Conservation (phyloP, 1,140 invertebrate genomes). For the Dreissena rostriformis region DNA sequence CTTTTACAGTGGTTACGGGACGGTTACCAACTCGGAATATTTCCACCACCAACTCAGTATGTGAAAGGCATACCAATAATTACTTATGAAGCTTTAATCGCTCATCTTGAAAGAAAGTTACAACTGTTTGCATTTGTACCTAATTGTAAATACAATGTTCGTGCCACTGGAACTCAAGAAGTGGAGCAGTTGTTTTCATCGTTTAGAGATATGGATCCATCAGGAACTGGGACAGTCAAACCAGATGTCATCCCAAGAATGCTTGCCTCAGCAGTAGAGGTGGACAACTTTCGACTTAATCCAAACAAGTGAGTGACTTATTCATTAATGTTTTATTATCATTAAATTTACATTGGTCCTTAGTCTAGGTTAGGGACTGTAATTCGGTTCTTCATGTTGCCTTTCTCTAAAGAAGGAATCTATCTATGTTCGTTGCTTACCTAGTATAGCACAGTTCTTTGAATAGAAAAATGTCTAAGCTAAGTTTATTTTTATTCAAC, state of each 20-base stretch:
- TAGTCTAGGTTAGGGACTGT: no score
- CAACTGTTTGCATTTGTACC: constrained; percentile 4
- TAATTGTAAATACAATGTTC: background rate
- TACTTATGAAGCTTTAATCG: constrained; percentile 1
- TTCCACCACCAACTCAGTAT: constrained; percentile 5
- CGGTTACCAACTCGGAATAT: background rate
- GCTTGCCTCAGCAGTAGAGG: background rate
- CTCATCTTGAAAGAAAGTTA: background rate
- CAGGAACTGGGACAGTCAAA: background rate
- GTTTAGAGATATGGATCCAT: constrained; percentile 10
- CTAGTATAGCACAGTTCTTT: no score
- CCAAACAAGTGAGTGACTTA: background rate
- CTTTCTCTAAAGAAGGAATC: no score
- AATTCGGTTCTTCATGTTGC: no score
- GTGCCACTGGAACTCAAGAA: constrained; percentile 7
- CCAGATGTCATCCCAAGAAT: constrained; percentile 6
- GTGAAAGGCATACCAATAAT: constrained; percentile 12
- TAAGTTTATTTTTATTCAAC: no score
- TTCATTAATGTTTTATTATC: no score
- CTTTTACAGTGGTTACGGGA: background rate
- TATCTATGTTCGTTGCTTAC: no score
- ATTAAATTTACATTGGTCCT: no score
- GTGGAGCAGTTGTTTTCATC: constrained; percentile 9
- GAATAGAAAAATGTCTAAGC: no score
- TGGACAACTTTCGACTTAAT: background rate